phyloP scores from a whole-genome alignment of 2,113 vertebrate species.

The Chamaea fasciata region DNA sequence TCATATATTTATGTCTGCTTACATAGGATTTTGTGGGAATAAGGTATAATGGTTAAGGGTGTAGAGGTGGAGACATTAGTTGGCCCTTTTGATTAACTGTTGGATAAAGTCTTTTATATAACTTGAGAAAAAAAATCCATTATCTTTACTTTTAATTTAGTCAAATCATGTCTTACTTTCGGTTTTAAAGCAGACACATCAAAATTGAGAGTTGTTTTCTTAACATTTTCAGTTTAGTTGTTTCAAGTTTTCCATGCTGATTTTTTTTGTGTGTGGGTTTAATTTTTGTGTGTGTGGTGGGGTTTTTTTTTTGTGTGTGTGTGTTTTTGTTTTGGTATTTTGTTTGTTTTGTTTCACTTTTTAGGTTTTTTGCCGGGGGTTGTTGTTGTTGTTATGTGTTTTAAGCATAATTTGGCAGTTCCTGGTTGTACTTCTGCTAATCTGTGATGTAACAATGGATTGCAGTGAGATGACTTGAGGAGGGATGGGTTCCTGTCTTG shows the following conservation, averaged over 20 bases:
- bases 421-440: neutral
- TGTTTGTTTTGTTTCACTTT: neutral
- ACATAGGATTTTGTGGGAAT: neutral
- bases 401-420: neutral
- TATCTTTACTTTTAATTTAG: neutral
- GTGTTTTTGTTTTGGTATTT: neutral
- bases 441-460: neutral
- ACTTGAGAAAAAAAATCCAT: neutral
- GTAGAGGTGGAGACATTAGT: neutral
- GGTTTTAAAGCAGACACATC: neutral
- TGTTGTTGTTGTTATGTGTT: neutral
- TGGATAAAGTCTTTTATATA: neutral
- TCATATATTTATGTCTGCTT: neutral
- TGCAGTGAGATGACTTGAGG: neutral
- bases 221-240: neutral
- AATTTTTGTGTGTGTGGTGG: no score
- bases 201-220: neutral
- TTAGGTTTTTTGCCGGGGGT: neutral
- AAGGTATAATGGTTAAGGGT: neutral
- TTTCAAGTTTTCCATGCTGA: neutral
- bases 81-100: neutral
- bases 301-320: no score
- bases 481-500: neutral
- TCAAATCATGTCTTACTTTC: neutral
- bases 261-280: no score